phyloP scores from a whole-genome alignment of 1,140 invertebrate species.

The Argopecten irradians region DNA sequence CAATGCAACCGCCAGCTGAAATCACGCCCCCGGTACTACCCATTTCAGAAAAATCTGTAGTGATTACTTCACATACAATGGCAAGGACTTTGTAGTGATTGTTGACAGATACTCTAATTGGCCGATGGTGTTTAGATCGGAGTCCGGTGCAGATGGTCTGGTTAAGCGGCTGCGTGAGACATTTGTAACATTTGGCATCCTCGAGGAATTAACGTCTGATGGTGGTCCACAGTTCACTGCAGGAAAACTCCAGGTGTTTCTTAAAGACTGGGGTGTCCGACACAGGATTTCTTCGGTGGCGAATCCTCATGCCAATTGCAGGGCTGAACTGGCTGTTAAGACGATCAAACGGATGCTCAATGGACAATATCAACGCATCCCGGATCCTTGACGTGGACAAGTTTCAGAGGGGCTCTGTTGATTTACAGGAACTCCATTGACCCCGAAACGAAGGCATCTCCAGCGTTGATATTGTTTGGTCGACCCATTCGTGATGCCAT shows the following conservation, averaged over 20 bases:
- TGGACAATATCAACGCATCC: constrained; percentile 18
- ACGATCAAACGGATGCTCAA: constrained; percentile 28
- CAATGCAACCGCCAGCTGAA: constrained; percentile 41
- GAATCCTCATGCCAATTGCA: constrained; percentile 32
- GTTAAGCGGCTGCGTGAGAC: constrained; percentile 43
- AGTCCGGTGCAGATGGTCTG: constrained; percentile 42
- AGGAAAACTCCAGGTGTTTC: constrained; percentile 28
- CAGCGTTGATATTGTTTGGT: constrained; percentile 50
- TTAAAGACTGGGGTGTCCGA: constrained; percentile 41
- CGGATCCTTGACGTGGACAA: constrained; percentile 41
- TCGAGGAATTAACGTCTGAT: constrained; percentile 50
- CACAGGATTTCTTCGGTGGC: constrained; percentile 51
- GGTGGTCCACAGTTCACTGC: constrained; percentile 40
- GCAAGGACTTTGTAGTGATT: constrained; percentile 35
- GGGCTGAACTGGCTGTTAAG: constrained; percentile 28
- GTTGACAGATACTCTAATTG: constrained; percentile 37
- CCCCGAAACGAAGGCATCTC: constrained; percentile 47
- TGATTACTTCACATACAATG: constrained; percentile 42
- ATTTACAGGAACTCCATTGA: constrained; percentile 52
- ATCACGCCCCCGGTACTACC: constrained; percentile 46
- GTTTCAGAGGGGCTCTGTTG: constrained; percentile 42
- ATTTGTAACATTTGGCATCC: constrained; percentile 54
- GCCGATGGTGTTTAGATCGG: constrained; percentile 24
- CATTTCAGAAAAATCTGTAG: constrained; percentile 53
- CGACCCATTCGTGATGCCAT: constrained; percentile 50